Conservation (phyloP, 2,888 invertebrate genomes). For the Biston stratarius region DNA sequence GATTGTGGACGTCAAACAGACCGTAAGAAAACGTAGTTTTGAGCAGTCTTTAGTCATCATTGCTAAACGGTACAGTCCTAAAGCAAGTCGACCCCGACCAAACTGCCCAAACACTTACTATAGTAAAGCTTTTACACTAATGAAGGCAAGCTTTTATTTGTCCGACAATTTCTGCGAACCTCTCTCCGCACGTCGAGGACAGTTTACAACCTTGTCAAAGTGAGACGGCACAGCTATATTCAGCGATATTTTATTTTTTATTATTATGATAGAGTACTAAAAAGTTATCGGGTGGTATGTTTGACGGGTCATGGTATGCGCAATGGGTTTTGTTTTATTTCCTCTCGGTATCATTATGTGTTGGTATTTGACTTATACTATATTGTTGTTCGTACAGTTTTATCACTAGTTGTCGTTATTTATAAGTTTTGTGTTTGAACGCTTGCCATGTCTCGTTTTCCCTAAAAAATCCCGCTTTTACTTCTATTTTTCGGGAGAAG, state of each 20-base stretch:
- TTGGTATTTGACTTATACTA: constrained; percentile 8
- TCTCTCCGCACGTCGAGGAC: constrained; percentile 1
- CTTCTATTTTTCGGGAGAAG: neutral
- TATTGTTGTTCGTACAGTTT: constrained; percentile 19
- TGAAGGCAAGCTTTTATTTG: constrained; percentile 42
- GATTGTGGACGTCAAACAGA: too few relatives aligned
- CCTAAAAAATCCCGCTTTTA: neutral
- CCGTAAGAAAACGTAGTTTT: neutral
- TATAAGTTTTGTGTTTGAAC: neutral
- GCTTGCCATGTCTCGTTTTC: neutral
- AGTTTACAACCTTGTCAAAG: constrained; percentile 16
- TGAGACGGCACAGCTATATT: neutral
- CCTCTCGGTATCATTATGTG: neutral
- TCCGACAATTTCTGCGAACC: constrained; percentile 29
- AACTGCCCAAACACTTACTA: constrained; percentile 27
- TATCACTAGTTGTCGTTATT: constrained; percentile 6
- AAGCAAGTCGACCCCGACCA: constrained; percentile 18
- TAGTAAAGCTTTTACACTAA: constrained; percentile 41
- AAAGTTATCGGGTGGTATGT: neutral
- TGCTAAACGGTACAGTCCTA: neutral
- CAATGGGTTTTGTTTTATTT: constrained; percentile 21
- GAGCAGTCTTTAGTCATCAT: neutral
- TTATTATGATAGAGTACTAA: constrained; percentile 7
- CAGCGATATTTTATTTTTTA: neutral
- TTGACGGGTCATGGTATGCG: constrained; percentile 12